Base-by-base conservation (phyloP, 2,113 vertebrate species). In the Hirundichthys speculiger region DNA sequence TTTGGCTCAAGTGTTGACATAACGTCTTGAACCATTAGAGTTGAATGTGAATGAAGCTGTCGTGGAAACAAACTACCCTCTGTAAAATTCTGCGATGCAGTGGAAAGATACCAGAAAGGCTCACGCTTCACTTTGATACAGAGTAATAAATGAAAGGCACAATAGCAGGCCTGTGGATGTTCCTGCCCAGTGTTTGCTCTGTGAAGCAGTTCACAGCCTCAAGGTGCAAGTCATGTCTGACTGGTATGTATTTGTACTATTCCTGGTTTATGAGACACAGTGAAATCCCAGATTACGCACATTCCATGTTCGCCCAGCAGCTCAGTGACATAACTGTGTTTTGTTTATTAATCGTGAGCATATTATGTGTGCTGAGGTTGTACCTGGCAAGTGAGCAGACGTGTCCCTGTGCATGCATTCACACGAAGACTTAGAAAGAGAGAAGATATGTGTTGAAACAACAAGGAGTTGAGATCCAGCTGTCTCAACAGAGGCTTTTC, bases 401-500 rank as follows among this genome's bases (percentile, higher is more conserved):
- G 73, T 60, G 68, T 49, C 27, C 69, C 63, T 71, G 63, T 54
- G 40, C 7, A n/a, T 30, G 46, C n/a, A n/a, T 38, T 43, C 45
- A 27, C 50, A 52, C 22, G 65, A 67, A 61, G 75, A 48, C 67
- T 65, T 4, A 42, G 60, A 51, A 25, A 79, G 59, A 60, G 67
- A 77, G 69, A 71, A 75, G 77, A 82, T 82, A 86, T 76, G 80
- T 86, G 86, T 77, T 82, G 77, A 84, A 88, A 88, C 77, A 86
- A 84, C 87, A 80, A 76, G 72, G 52, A 57, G 67, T 81, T 55
- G 84, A 79, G 81, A 74, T 81, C 84, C 90, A 90, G 90, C 89
- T 91, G 89, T 90, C 89, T 88, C 88, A 89, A 89, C 84, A 89
- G 74, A 84, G 83, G 85, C 82, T 88, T 89, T 90, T 87, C 90